Evolutionary conservation across 2,888 invertebrate species (phyloP), one percentile per base, ranked within the genome.

Genomic region (Lypha dubia): DNA sequence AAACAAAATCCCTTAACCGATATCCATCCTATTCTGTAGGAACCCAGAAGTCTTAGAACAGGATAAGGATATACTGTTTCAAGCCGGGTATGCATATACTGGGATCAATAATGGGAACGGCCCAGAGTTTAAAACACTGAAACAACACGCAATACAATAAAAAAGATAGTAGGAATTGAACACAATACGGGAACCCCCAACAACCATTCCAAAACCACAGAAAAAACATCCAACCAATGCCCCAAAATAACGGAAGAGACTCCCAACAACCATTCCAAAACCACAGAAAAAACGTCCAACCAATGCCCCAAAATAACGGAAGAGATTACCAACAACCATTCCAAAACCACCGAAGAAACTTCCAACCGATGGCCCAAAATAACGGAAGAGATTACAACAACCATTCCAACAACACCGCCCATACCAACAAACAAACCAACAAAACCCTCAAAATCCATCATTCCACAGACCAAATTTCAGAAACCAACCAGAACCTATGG

Each of bases 51-150:
- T 53, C 13, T 68, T 38, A 15, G 32, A 68, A 53, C 53, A 68
- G 53, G 68, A 51, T 53, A 68, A 53, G 53, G 53, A 68, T 17
- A 68, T 53, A 68, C 68, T n/a, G n/a, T n/a, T n/a, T n/a, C n/a
- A n/a, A n/a, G n/a, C n/a, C n/a, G n/a, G n/a, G n/a, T n/a, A n/a
- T 53, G 38, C 38, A 15, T 15, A 53, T 22, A 22, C 5, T 7
- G 51, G 38, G 22, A 68, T 49, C 17, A 67, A 49, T 32, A 67
- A 49, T 17, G 65, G 65, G 44, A 65, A 65, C 28, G 46, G 32
- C 38, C 22, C 68, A 53, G 68, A 68, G 17, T 67, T 51, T 51
- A 51, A 51, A n/a, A n/a, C n/a, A n/a, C n/a, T n/a, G n/a, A 65
- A 65, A 24, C 9, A 44, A 28, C 11, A 46, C 65, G 13, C 62